These are phyloP conservation scores for Drosophila bunnanda DNA, from an alignment of 2,888 invertebrate species.

Conservation along the genomic window DNA sequence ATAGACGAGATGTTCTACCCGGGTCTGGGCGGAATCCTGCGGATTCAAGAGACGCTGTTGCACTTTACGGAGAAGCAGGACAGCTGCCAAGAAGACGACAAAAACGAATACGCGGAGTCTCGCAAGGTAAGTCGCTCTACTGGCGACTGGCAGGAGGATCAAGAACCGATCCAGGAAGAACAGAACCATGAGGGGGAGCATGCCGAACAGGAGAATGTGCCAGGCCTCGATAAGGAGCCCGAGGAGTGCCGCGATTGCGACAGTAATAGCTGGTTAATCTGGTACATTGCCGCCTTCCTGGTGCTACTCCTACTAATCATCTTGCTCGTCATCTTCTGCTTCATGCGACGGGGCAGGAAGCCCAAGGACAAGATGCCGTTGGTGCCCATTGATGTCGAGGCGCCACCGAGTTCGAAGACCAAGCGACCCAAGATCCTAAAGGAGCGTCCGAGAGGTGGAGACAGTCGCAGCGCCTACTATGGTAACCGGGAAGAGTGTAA, in stretches of 20 bases:
- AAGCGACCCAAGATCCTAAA: not conserved
- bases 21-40: conserved; percentile 81
- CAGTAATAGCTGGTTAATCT: conserved; percentile 33
- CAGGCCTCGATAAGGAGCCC: not conserved
- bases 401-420: not conserved
- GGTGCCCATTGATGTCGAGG: not conserved
- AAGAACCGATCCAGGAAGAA: not conserved
- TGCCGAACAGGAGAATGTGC: conserved; percentile 23
- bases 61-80: not conserved
- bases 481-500: not conserved
- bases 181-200: not conserved
- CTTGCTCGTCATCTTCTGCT: conserved; percentile 56
- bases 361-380: not conserved
- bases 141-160: not conserved
- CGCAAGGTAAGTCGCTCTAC: conserved; percentile 22
- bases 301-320: conserved; percentile 50
- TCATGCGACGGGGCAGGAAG: conserved; percentile 36
- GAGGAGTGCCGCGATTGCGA: conserved; percentile 56
- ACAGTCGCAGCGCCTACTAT: not conserved
- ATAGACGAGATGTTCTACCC: conserved; percentile 83
- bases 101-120: not conserved
- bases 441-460: not conserved
- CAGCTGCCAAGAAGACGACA: not conserved
- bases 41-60: conserved; percentile 71
- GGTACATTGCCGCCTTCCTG: conserved; percentile 51